Conservation (phyloP, 1,140 invertebrate genomes). For the Nixonia krombeini region DNA sequence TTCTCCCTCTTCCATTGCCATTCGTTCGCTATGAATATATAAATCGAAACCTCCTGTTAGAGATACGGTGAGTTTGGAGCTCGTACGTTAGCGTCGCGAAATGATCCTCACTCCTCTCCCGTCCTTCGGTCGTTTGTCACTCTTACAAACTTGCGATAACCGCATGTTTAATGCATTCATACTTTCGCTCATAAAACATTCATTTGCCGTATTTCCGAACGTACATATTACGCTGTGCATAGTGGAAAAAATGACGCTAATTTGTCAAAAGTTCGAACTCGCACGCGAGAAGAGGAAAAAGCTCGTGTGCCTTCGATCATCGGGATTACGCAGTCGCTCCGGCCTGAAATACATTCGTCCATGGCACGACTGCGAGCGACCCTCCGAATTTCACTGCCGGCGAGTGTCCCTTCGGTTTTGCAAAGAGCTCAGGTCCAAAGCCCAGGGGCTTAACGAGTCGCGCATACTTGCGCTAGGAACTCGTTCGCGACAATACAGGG, state of each 20-base stretch:
- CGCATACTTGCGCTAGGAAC: conserved; percentile 52
- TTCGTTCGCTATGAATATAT: conserved; percentile 67
- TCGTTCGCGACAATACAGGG: conserved; percentile 64
- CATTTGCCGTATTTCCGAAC: conserved; percentile 26
- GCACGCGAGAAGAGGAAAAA: background rate
- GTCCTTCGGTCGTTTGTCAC: conserved; percentile 36
- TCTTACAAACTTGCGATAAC: conserved; percentile 27
- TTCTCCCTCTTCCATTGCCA: conserved; percentile 15
- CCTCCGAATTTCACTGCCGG: background rate
- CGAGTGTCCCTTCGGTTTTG: conserved; percentile 42
- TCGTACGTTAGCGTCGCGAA: conserved; percentile 55
- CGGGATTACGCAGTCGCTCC: no score
- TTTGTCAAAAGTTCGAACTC: background rate
- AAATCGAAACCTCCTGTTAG: conserved; percentile 56
- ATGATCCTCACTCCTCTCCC: conserved; percentile 35
- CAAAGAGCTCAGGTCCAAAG: conserved; percentile 55
- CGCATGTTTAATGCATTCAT: conserved; percentile 45
- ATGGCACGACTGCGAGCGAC: no score
- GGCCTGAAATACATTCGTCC: no score
- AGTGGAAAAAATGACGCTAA: background rate
- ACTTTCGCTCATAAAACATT: conserved; percentile 38
- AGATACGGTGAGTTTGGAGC: conserved; percentile 34
- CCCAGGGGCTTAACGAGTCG: conserved; percentile 65
- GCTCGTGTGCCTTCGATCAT: no score
- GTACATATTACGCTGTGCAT: background rate